Conservation (phyloP, 2,113 vertebrate species). For the Isichthys henryi region DNA sequence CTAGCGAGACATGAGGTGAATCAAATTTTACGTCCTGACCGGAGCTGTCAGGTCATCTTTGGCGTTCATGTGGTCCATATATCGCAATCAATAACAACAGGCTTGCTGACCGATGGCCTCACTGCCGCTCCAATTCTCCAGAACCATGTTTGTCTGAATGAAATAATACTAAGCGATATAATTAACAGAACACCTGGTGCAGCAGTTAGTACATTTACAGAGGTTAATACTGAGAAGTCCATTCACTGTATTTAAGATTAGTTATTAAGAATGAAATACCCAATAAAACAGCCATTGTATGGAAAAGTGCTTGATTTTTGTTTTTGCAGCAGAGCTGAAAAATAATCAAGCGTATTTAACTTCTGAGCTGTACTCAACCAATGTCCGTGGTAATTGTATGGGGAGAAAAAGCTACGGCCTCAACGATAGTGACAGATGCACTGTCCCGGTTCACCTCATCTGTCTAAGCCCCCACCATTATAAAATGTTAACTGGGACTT, state of each 20-base stretch:
- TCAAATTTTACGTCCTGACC: neutral
- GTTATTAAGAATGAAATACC: neutral
- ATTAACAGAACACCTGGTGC: neutral
- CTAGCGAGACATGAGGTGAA: neutral
- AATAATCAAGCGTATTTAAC: neutral
- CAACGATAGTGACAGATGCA: constrained; percentile 1
- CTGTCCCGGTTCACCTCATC: neutral
- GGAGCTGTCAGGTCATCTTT: neutral
- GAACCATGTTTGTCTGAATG: neutral
- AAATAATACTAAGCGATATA: neutral
- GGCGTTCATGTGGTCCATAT: neutral
- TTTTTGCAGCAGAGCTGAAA: neutral
- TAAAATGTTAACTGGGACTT: constrained; percentile 9
- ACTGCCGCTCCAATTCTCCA: neutral
- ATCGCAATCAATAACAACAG: neutral
- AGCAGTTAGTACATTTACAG: neutral
- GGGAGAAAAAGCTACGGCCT: neutral
- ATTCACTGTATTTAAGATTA: neutral
- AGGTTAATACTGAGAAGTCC: neutral
- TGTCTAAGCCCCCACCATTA: neutral
- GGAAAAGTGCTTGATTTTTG: neutral
- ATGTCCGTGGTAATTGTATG: neutral
- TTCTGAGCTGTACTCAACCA: neutral
- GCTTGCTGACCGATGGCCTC: neutral
- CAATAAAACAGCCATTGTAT: neutral